phyloP scores from a whole-genome alignment of 2,113 vertebrate species.

The Corapipo altera region DNA sequence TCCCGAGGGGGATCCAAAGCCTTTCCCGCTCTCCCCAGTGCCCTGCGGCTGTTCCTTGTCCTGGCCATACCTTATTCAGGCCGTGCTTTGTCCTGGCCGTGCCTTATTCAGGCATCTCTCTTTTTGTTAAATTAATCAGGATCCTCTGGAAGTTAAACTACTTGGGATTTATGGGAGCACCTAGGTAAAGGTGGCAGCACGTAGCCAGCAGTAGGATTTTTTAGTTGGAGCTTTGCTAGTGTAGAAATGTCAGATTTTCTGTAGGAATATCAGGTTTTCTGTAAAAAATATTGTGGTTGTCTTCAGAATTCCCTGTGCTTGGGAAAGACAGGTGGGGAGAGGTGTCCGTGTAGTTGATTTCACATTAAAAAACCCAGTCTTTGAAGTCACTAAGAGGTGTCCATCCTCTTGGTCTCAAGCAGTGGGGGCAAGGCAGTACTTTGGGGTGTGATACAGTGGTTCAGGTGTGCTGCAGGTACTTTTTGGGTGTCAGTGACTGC shows the following conservation, averaged over 20 bases:
- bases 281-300: rapidly evolving
- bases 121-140: rapidly evolving
- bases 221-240: not conserved
- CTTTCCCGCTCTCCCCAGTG: too few relatives aligned
- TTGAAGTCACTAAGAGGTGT: rapidly evolving
- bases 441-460: rapidly evolving
- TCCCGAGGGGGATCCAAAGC: too few relatives aligned
- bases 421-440: rapidly evolving
- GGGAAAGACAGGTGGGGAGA: rapidly evolving
- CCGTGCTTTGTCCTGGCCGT: too few relatives aligned
- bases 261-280: not conserved
- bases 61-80: rapidly evolving
- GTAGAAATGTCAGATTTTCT: rapidly evolving
- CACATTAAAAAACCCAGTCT: rapidly evolving
- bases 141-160: rapidly evolving
- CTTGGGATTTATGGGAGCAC: rapidly evolving
- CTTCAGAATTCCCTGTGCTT: rapidly evolving
- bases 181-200: rapidly evolving
- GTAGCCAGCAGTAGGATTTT: rapidly evolving
- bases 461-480: not conserved
- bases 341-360: rapidly evolving
- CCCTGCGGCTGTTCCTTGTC: too few relatives aligned
- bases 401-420: rapidly evolving
- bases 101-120: rapidly evolving
- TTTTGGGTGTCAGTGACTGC: not conserved